phyloP scores from a whole-genome alignment of 2,888 invertebrate genomes.

The Dugesia japonica region DNA sequence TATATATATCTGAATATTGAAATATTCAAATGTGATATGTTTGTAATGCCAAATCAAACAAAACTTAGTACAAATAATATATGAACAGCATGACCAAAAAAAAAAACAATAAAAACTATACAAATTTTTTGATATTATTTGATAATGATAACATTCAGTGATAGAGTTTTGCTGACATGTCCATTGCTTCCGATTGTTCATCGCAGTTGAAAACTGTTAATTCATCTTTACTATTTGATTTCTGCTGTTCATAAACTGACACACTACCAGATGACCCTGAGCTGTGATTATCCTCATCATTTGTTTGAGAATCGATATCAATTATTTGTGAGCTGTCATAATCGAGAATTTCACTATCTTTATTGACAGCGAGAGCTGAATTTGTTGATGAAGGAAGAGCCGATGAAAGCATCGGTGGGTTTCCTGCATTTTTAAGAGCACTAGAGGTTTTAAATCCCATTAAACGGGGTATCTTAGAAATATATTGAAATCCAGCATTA shows the following conservation, averaged over 20 bases:
- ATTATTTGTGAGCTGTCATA: constrained; percentile 14
- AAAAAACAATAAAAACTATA: neutral
- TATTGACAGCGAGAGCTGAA: neutral
- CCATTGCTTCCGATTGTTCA: constrained; percentile 16
- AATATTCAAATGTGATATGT: too few relatives aligned
- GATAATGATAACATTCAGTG: neutral
- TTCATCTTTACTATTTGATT: neutral
- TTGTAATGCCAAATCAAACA: too few relatives aligned
- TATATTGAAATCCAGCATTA: constrained; percentile 31
- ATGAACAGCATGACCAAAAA: too few relatives aligned
- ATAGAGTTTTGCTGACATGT: neutral
- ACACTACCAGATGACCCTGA: neutral
- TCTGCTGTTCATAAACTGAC: neutral
- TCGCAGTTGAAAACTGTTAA: neutral
- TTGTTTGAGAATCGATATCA: neutral
- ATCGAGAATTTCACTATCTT: neutral
- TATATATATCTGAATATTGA: too few relatives aligned
- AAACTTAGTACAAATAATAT: too few relatives aligned
- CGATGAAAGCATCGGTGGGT: neutral
- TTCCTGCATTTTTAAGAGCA: neutral
- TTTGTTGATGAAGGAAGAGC: neutral
- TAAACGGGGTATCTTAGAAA: constrained; percentile 29
- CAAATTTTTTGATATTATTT: neutral
- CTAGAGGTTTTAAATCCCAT: constrained; percentile 27
- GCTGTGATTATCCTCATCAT: constrained; percentile 6